Evolutionary conservation across 2,113 vertebrate genomes (phyloP).

Genomic region (Indicator maculatus): DNA sequence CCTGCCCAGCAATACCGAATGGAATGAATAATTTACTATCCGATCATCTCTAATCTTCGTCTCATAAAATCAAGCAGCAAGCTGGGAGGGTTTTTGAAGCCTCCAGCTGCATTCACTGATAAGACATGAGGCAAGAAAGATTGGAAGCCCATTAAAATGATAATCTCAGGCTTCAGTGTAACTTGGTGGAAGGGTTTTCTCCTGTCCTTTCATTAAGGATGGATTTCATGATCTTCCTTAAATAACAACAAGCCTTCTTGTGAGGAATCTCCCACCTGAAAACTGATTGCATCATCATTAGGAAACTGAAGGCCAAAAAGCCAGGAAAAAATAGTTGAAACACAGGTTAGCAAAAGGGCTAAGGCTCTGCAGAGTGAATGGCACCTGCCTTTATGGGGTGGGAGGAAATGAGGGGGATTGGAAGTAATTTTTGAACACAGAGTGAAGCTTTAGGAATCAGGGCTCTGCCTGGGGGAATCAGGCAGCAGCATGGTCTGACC

Average conservation of each 20-base stretch:
- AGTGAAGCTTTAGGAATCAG: background rate
- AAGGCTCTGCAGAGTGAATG: background rate
- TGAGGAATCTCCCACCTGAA: background rate
- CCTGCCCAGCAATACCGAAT: background rate
- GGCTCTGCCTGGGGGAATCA: background rate
- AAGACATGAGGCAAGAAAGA: constrained; percentile 62
- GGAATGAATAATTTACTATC: constrained; percentile 70
- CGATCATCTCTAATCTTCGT: constrained; percentile 68
- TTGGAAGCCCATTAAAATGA: constrained; percentile 67
- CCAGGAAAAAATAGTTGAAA: background rate
- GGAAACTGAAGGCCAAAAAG: background rate
- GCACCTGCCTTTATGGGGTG: background rate
- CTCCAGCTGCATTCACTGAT: constrained; percentile 69
- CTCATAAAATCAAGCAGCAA: constrained; percentile 67
- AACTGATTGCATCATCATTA: constrained; percentile 24
- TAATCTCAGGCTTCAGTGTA: constrained; percentile 54
- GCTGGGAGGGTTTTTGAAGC: constrained; percentile 68
- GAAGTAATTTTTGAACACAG: background rate
- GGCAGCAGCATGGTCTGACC: accelerated
- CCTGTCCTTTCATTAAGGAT: constrained; percentile 37
- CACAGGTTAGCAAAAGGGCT: background rate
- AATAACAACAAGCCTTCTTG: constrained; percentile 46
- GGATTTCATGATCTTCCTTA: constrained; percentile 53
- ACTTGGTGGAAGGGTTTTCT: constrained; percentile 66
- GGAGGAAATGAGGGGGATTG: background rate